Evolutionary conservation across 2,113 vertebrate species (phyloP).

Genomic region (Corapipo altera): DNA sequence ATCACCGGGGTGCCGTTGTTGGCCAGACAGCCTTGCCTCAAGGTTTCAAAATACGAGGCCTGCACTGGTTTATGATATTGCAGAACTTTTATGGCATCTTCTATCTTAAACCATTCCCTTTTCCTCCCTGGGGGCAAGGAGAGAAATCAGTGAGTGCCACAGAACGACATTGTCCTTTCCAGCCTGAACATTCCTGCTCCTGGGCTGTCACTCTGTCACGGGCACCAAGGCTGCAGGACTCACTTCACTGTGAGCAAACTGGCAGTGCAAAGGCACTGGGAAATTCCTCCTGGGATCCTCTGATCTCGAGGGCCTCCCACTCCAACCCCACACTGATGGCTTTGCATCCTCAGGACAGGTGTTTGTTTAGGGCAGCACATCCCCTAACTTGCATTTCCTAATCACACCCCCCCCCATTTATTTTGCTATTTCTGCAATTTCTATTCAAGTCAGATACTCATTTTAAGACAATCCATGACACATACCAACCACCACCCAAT

Average conservation of each 20-base stretch:
- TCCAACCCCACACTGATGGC: not conserved
- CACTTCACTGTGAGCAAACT: not conserved
- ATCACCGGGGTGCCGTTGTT: constrained; percentile 93
- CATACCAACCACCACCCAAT: not conserved
- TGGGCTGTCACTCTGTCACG: not conserved
- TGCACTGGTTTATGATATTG: constrained; percentile 97
- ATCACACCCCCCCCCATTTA: fast-evolving
- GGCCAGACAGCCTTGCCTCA: constrained; percentile 89
- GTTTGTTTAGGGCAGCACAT: not conserved
- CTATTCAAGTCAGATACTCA: not conserved
- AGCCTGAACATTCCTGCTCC: not conserved
- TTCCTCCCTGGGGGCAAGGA: constrained; percentile 87
- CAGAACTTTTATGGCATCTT: constrained; percentile 92
- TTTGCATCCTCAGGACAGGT: not conserved
- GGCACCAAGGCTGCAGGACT: not conserved
- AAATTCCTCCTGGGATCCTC: not conserved
- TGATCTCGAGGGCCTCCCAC: not conserved
- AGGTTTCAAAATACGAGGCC: constrained; percentile 91
- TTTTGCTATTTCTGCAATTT: not conserved
- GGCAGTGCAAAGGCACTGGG: not conserved
- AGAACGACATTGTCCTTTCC: not conserved
- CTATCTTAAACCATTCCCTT: constrained; percentile 98
- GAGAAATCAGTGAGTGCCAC: not conserved
- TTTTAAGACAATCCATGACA: not conserved
- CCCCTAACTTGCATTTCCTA: not conserved